phyloP scores from a whole-genome alignment of 2,113 vertebrate species.

The Apeltes quadracus region DNA sequence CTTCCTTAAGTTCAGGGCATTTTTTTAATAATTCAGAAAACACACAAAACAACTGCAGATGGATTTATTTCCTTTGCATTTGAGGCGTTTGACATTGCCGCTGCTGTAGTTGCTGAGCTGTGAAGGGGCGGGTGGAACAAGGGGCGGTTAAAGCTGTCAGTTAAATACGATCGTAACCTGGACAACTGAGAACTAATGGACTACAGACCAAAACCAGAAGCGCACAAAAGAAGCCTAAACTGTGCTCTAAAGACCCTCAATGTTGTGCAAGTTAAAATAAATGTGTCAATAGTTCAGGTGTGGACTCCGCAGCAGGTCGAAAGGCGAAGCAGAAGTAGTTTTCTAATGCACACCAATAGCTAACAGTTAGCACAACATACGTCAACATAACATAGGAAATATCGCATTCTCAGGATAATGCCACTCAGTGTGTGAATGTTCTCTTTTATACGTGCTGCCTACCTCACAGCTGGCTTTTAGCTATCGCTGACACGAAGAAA shows the following conservation, averaged over 20 bases:
- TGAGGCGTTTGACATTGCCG: too few relatives aligned
- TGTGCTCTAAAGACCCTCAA: too few relatives aligned
- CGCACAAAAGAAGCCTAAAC: too few relatives aligned
- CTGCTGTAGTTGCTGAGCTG: too few relatives aligned
- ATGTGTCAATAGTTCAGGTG: not conserved
- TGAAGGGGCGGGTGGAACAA: too few relatives aligned
- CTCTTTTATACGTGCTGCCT: fast-evolving
- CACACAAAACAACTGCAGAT: not conserved
- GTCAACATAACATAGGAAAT: not conserved
- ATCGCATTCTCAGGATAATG: not conserved
- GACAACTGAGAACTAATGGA: too few relatives aligned
- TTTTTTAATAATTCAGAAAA: not conserved
- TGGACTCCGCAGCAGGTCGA: not conserved
- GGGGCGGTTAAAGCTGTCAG: not conserved
- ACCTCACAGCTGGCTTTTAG: not conserved
- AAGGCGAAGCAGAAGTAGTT: not conserved
- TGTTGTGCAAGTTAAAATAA: too few relatives aligned
- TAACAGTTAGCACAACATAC: not conserved
- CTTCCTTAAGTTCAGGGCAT: not conserved
- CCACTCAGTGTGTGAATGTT: fast-evolving
- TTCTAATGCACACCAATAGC: not conserved
- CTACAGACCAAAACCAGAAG: too few relatives aligned
- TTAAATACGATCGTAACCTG: not conserved
- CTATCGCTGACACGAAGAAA: fast-evolving
- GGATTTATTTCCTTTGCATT: not conserved